phyloP scores from a whole-genome alignment of 2,797 vertebrate genomes.

The Eurystomus glaucurus region DNA sequence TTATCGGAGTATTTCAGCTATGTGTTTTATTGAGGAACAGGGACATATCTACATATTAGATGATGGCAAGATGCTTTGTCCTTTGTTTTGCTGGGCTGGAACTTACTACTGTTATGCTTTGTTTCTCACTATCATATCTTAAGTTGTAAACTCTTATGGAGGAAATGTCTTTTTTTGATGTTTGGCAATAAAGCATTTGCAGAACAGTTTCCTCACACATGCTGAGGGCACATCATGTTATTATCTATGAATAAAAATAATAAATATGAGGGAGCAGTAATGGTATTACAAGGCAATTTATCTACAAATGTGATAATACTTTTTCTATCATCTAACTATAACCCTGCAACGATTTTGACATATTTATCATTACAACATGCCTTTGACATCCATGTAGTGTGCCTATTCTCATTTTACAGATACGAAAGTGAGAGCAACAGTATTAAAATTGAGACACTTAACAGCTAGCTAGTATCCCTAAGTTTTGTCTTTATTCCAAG shows the following conservation, averaged over 20 bases:
- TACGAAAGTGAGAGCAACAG: background rate
- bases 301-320: background rate
- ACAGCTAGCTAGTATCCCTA: background rate
- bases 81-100: background rate
- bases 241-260: background rate
- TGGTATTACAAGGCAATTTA: background rate
- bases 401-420: background rate
- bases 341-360: background rate
- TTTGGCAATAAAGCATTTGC: background rate
- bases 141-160: background rate
- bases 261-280: background rate
- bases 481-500: background rate
- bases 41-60: background rate
- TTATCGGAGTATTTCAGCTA: fast-evolving
- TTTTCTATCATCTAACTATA: background rate
- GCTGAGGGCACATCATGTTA: background rate
- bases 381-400: background rate
- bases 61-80: background rate
- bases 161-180: background rate
- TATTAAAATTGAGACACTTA: background rate
- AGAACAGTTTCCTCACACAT: background rate
- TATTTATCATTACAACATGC: background rate
- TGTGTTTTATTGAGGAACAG: background rate
- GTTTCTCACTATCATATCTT: background rate
- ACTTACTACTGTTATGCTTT: background rate